Base-by-base conservation (phyloP, 2,797 vertebrate species). In the Eulemur coronatus region DNA sequence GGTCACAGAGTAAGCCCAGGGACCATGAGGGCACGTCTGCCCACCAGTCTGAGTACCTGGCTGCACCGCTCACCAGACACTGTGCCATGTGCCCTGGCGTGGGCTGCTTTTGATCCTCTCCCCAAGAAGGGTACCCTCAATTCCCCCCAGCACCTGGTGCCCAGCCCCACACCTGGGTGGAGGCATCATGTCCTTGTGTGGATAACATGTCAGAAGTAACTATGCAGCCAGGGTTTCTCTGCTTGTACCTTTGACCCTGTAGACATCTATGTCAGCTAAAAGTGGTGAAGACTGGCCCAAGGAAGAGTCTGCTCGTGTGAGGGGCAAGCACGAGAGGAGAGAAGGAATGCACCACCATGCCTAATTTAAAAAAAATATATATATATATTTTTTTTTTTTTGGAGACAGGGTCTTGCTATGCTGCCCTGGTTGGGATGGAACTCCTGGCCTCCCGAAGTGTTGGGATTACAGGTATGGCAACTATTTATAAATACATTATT, bases 171-270 rank as follows among this genome's bases (percentile, higher is more conserved):
- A 7, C n/a, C 59, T 4, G 8, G 48, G 15, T 33, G 13, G 12
- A 4, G 15, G 10, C 2, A 0, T 35, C 1, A 0, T 12, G 41
- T 24, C 67, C 10, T 5, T 0, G 1, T 14, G 22, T 7, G 15
- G 33, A 70, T n/a, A 7, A 43, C 0, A 0, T 2, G 20, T 7
- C n/a, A 15, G 5, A 22, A 4, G 28, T 1, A 35, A 35, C 20
- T 5, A 12, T 17, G 30, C 20, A 14, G 52, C 63, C 33, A 28
- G 20, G n/a, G 38, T 61, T 4, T 35, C 73, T 26, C 41, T 33
- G 78, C 46, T n/a, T 69, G 30, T 18, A 35, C 46, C 61, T 67
- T 9, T 3, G 18, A 38, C 52, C 86, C 22, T 41, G 18, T n/a
- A 81, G 85, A 30, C 7, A 5, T 38, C 13, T 20, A 13, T 17